Percentiles rank a stretch among this genome's conserved stretches.
These are phyloP conservation scores for Torymus aiolomorphi DNA, from an alignment of 2,888 invertebrate species.

Conservation along the genomic window DNA sequence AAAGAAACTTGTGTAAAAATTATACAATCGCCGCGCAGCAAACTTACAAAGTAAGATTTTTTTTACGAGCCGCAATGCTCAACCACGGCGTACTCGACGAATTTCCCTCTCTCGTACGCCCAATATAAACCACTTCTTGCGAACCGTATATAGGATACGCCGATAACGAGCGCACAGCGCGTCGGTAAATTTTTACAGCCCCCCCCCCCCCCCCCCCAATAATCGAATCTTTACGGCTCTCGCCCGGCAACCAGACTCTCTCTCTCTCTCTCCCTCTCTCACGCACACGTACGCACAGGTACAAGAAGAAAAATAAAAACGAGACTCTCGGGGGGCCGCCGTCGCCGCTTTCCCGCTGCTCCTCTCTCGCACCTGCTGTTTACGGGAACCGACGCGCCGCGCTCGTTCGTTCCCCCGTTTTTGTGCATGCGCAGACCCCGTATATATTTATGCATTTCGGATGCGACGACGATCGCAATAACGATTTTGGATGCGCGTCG, in stretches of 20 bases:
- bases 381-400: conserved; percentile 47
- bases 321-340: conserved; percentile 38
- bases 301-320: not conserved
- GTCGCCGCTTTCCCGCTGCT: conserved; percentile 46
- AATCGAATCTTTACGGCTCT: not conserved
- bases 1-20: no score
- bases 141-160: conserved; percentile 16
- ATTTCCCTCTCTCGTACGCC: no score
- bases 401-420: not conserved
- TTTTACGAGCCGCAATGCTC: no score
- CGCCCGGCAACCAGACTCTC: not conserved
- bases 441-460: conserved; percentile 20
- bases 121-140: conserved; percentile 2
- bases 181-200: not conserved
- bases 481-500: conserved; percentile 26
- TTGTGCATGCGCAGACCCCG: not conserved
- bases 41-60: no score
- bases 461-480: conserved; percentile 17
- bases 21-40: no score
- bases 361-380: conserved; percentile 69
- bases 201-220: conserved; percentile 10
- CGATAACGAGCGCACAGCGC: conserved; percentile 19
- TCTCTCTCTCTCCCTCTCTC: not conserved
- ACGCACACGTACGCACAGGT: no score
- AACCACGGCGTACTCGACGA: no score